Conservation (phyloP, 1,140 invertebrate genomes). For the Paraescarpia echinospica region DNA sequence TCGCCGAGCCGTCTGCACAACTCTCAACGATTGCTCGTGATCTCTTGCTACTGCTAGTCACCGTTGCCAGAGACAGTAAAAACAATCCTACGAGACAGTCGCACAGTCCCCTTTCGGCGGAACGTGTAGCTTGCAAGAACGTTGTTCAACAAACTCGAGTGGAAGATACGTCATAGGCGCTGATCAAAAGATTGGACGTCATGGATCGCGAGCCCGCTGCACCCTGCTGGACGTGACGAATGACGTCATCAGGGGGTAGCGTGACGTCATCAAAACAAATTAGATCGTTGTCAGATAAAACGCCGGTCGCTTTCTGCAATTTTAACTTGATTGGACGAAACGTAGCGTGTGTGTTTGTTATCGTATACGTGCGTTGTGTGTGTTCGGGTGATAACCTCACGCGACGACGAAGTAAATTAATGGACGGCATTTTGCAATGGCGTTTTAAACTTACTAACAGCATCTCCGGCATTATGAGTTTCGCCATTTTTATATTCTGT, state of each 20-base stretch:
- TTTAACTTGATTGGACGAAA: not conserved
- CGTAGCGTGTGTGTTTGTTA: not conserved
- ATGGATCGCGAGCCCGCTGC: too few species aligned
- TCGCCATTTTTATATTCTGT: not conserved
- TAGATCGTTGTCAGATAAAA: not conserved
- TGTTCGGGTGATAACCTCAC: not conserved
- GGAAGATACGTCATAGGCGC: not conserved
- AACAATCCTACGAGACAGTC: not conserved
- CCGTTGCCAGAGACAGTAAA: not conserved
- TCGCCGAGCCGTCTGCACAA: slow-evolving; percentile 9
- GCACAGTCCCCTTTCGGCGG: not conserved
- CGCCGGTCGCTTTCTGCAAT: not conserved
- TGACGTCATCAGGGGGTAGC: not conserved
- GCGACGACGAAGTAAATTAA: not conserved
- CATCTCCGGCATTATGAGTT: not conserved
- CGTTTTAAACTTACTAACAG: not conserved
- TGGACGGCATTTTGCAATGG: not conserved
- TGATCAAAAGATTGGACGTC: not conserved
- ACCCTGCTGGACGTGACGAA: not conserved
- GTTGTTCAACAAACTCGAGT: not conserved
- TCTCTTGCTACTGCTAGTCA: not conserved
- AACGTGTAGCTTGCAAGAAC: not conserved
- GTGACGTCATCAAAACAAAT: not conserved
- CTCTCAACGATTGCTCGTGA: not conserved
- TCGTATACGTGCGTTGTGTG: not conserved